A percentile compares a stretch with the other conserved stretches of the same genome.
Conservation (phyloP, 2,888 invertebrate genomes). For the Sesamia inferens region DNA sequence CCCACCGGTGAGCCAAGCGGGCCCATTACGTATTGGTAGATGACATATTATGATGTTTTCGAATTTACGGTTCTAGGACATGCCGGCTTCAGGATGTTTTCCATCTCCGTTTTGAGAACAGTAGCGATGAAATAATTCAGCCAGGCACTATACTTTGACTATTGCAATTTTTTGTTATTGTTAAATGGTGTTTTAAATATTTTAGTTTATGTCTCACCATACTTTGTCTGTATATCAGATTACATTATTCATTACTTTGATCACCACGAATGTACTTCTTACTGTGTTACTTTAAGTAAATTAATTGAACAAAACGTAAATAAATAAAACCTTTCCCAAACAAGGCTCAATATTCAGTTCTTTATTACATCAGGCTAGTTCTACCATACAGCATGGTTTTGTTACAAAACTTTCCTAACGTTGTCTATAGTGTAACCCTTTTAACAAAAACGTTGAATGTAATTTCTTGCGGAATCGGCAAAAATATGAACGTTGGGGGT, state of each 20-base stretch:
- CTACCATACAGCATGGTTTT: not conserved
- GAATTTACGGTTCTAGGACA: not conserved
- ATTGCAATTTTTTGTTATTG: not conserved
- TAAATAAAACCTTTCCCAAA: too few species aligned
- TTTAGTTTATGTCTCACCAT: not conserved
- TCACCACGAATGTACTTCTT: too few species aligned
- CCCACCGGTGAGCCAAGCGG: not conserved
- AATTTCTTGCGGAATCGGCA: slow-evolving; percentile 36
- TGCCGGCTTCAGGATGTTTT: not conserved
- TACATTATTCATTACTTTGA: not conserved
- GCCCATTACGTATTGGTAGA: not conserved
- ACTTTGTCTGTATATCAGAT: not conserved
- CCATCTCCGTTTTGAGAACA: not conserved
- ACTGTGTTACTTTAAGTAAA: not conserved
- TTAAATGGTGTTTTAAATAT: too few species aligned
- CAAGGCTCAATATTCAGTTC: too few species aligned
- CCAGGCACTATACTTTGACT: not conserved
- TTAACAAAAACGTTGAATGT: slow-evolving; percentile 37
- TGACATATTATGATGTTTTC: not conserved
- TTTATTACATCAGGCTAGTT: not conserved
- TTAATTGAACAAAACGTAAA: not conserved
- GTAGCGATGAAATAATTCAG: not conserved
- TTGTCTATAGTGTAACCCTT: not conserved
- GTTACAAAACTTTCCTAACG: slow-evolving; percentile 22
- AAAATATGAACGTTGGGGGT: slow-evolving; percentile 47